Evolutionary conservation across 2,888 invertebrate genomes (phyloP).

Genomic region (Ischnus inquisitorius): DNA sequence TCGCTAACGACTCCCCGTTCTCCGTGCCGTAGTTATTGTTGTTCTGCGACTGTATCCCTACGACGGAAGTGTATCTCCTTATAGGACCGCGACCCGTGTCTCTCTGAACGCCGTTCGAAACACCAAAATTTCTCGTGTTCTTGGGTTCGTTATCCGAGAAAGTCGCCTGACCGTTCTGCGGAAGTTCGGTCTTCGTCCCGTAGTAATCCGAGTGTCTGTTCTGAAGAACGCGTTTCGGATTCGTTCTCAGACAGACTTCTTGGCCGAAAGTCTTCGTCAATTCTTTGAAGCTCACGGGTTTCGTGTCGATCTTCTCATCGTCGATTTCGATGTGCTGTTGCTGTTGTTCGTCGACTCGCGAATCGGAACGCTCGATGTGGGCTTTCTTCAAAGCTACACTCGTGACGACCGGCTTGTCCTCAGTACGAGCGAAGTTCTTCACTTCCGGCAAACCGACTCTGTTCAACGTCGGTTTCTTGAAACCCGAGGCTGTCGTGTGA

Average conservation of each 20-base stretch:
- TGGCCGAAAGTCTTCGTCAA: slow-evolving; percentile 81
- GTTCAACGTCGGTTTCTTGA: slow-evolving; percentile 69
- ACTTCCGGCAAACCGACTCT: slow-evolving; percentile 62
- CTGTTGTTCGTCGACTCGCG: slow-evolving; percentile 34
- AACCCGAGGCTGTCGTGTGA: slow-evolving; percentile 72
- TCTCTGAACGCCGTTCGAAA: slow-evolving; percentile 37
- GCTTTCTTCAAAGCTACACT: slow-evolving; percentile 74
- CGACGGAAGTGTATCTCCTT: slow-evolving; percentile 78
- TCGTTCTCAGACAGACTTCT: slow-evolving; percentile 75
- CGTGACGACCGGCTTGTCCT: slow-evolving; percentile 73
- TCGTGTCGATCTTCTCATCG: slow-evolving; percentile 74
- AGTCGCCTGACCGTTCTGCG: slow-evolving; percentile 55
- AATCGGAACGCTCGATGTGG: slow-evolving; percentile 63
- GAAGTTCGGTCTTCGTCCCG: slow-evolving; percentile 63
- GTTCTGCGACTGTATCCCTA: slow-evolving; percentile 74
- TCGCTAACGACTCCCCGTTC: slow-evolving; percentile 33
- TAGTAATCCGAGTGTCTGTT: slow-evolving; percentile 76
- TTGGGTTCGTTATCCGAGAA: slow-evolving; percentile 42
- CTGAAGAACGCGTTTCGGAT: slow-evolving; percentile 70
- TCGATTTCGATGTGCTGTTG: slow-evolving; percentile 58
- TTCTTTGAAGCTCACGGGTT: slow-evolving; percentile 79
- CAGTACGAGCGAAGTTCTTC: slow-evolving; percentile 34
- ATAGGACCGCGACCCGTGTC: slow-evolving; percentile 46
- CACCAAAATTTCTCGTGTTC: slow-evolving; percentile 39
- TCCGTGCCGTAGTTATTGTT: slow-evolving; percentile 54